Evolutionary conservation across 2,888 invertebrate genomes (phyloP), one percentile per base, ranked within the genome.

Genomic region (Leptopilina drosophilae): DNA sequence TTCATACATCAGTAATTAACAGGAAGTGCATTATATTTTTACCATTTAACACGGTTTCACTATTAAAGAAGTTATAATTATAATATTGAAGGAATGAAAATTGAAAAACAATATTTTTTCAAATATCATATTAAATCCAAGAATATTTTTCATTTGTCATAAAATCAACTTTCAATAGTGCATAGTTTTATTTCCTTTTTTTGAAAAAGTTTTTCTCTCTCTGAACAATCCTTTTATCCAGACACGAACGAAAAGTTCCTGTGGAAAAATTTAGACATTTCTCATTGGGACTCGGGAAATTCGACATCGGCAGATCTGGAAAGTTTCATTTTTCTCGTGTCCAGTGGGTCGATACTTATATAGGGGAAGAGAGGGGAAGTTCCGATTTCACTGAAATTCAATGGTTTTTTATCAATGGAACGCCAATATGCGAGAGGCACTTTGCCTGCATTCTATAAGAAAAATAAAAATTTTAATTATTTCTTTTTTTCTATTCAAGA

Each of bases 291-390:
- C 49, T 49, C 46, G 7, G 53, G 12, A 20, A 53, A n/a, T 59
- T 76, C 76, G 9, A 76, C 76, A 56, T 73, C 69, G 69, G 26
- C 53, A 49, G 20, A 69, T 69, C 73, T 53, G 26, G 14, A 11
- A 76, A 76, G 64, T 49, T 76, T 64, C 76, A 76, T 76, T 76
- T 76, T 76, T 76, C 76, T 76, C 49, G 15, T 64, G 76, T 76
- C 64, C 64, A 62, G 46, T 11, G 33, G 56, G 56, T 11, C 73
- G 73, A 76, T 76, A 76, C 56, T 20, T 33, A n/a, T 53, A 53
- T 42, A 42, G 42, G 42, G 42, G 42, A 7, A 7, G 42, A 8
- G 53, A 56, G 33, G 53, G 53, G 53, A 33, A 33, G n/a, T 73
- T 76, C 11, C 76, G 64, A 76, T 76, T 76, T 42, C 12, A 76